Percentiles rank a stretch among this genome's conserved stretches.
phyloP scores from a whole-genome alignment of 2,797 vertebrate species.

The Urophycis tenuis region DNA sequence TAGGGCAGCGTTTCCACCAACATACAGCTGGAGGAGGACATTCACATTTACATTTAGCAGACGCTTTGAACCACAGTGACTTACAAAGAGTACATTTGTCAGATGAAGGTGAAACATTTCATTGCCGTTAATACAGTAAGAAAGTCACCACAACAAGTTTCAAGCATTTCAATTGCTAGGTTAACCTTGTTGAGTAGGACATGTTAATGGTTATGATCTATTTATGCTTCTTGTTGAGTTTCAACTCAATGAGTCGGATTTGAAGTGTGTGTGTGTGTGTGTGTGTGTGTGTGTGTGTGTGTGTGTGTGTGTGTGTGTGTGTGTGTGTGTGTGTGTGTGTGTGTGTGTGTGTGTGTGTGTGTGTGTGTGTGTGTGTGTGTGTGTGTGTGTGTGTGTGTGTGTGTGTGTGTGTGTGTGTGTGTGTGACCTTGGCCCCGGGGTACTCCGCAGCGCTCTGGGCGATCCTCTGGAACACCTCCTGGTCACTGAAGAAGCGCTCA shows the following conservation, averaged over 20 bases:
- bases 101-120: no score
- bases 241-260: background rate
- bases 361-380: background rate
- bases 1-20: constrained; percentile 97
- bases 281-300: background rate
- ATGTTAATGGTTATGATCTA: background rate
- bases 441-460: constrained; percentile 77
- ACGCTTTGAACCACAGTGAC: no score
- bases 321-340: background rate
- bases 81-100: no score
- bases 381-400: no score
- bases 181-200: no score
- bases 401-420: no score
- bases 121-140: no score
- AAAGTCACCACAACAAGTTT: no score
- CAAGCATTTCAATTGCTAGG: no score
- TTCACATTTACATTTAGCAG: no score
- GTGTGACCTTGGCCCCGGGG: constrained; percentile 81
- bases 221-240: background rate
- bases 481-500: constrained; percentile 88
- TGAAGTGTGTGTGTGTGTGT: background rate
- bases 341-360: background rate
- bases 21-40: constrained; percentile 78
- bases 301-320: background rate
- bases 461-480: constrained; percentile 75